A percentile compares a stretch with the other conserved stretches of the same genome.
These are phyloP conservation scores for Campodea augens DNA, from an alignment of 1,140 invertebrate species.

Conservation along the genomic window DNA sequence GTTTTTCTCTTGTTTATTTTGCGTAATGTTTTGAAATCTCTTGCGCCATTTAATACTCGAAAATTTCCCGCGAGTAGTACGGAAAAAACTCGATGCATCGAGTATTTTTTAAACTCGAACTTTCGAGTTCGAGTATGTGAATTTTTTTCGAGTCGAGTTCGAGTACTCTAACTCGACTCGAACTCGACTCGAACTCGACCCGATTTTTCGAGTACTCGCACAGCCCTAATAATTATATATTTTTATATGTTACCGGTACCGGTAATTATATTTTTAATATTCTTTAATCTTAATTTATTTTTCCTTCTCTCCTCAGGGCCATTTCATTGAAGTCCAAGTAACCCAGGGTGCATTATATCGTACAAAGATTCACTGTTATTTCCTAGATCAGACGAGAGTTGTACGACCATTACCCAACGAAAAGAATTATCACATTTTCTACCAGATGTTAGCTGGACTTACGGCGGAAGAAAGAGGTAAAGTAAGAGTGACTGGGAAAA, in stretches of 20 bases:
- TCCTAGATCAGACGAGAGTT: constrained; percentile 79
- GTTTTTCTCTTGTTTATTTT: too few species aligned
- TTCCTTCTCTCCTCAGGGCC: constrained; percentile 40
- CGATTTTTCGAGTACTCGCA: too few species aligned
- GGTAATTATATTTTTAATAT: constrained; percentile 9
- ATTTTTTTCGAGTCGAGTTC: too few species aligned
- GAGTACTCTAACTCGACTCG: too few species aligned
- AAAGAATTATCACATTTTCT: constrained; percentile 95
- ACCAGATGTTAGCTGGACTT: constrained; percentile 84
- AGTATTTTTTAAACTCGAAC: too few species aligned
- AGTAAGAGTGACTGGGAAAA: constrained; percentile 3
- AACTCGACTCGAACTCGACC: too few species aligned
- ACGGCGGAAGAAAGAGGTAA: constrained; percentile 61
- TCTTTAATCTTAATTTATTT: constrained; percentile 7
- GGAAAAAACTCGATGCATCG: too few species aligned
- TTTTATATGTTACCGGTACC: background rate
- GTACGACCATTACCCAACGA: constrained; percentile 65
- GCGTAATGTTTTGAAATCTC: too few species aligned
- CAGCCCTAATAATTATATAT: too few species aligned
- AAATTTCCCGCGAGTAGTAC: too few species aligned
- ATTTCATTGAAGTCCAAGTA: constrained; percentile 90
- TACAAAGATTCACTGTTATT: constrained; percentile 91
- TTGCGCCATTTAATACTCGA: too few species aligned
- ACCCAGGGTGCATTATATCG: constrained; percentile 86
- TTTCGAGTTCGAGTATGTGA: too few species aligned